A percentile compares a stretch with the other conserved stretches of the same genome.
phyloP scores from a whole-genome alignment of 2,113 vertebrate species.

The Ptyas mucosa region DNA sequence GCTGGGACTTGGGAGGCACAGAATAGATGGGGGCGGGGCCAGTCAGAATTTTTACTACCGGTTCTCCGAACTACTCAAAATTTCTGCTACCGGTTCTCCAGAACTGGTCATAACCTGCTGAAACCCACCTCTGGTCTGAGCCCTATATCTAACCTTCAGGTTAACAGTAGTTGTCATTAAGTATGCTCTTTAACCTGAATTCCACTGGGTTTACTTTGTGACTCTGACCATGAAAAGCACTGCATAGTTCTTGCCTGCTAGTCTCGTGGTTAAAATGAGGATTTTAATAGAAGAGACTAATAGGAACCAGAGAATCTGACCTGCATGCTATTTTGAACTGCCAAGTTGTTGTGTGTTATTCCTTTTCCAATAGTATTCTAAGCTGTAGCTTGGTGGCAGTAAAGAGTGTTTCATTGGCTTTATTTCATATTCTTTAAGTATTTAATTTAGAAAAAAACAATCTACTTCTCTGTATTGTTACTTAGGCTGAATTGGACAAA shows the following conservation, averaged over 20 bases:
- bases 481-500: background rate
- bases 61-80: too few species aligned
- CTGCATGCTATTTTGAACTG: background rate
- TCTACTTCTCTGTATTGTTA: background rate
- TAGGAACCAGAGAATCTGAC: background rate
- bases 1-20: too few species aligned
- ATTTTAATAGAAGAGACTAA: background rate
- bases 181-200: background rate
- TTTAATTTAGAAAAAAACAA: background rate
- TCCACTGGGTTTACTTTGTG: too few species aligned
- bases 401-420: background rate
- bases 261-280: background rate
- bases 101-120: too few species aligned
- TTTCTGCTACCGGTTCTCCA: too few species aligned
- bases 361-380: background rate
- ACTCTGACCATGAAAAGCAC: background rate
- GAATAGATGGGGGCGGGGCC: too few species aligned
- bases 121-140: too few species aligned
- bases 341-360: background rate
- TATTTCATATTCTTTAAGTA: background rate
- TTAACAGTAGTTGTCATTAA: background rate
- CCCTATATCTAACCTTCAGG: too few species aligned
- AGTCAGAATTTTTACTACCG: too few species aligned
- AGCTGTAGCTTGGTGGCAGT: background rate
- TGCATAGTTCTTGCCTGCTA: background rate